Evolutionary conservation across 2,888 invertebrate species (phyloP), one percentile per base, ranked within the genome.

Genomic region (Eupeodes latifasciatus): DNA sequence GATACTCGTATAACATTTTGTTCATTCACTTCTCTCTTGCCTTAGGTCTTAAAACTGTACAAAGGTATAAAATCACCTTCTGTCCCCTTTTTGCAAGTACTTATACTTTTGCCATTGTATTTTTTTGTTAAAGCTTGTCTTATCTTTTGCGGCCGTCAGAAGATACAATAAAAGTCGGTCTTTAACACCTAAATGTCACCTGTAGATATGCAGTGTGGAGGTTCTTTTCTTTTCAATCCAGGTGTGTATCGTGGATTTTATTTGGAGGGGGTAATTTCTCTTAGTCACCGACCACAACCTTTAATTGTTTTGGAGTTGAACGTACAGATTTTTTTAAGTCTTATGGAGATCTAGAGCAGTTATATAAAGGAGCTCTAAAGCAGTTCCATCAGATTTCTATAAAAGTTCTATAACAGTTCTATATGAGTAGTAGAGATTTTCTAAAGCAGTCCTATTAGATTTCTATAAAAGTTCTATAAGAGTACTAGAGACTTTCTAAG

Each of bases 161-260:
- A 80, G 83, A 84, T 85, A 88, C 88, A 88, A 88, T 88, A 81
- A 88, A 88, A 88, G 88, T 88, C 88, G 85, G 88, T 88, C 88
- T 88, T 88, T 88, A 88, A 85, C 88, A 88, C 88, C 81, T 88
- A 85, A 88, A 85, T 88, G 88, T 88, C 88, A 88, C 88, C 88
- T 88, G 88, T 78, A 47, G 66, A 55, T 71, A 69, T 84, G 51
- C 80, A 62, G 86, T n/a, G 57, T 59, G 59, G 78, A 81, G 67
- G 85, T 85, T 88, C 69, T 78, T 78, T 81, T 57, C 74, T 53
- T 71, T 62, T 27, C 16, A 44, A 59, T 40, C n/a, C 49, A 55
- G 11, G 53, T 7, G 49, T 40, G 69, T n/a, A 49, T 11, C 66
- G 0, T 27, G 47, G 47, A 66, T 66, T 14, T 66, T 0, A 0